These are phyloP conservation scores for Rousettus madagascariensis DNA, from an alignment of 2,797 vertebrate genomes.

Conservation along the genomic window DNA sequence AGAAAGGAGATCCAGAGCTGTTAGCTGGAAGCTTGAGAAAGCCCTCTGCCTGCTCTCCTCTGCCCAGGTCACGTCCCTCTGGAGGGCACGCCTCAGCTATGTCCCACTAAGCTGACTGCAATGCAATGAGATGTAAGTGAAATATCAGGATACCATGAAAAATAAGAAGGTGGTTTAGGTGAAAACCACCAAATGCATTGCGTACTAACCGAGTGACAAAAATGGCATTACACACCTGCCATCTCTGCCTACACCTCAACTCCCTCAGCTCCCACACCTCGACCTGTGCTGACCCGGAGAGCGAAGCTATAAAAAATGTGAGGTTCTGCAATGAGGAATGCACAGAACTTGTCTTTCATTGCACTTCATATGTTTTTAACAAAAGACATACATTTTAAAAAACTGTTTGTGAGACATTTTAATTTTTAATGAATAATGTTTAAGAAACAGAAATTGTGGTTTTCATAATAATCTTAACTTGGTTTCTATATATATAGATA, in stretches of 20 bases:
- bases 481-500: neutral
- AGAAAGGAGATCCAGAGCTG: neutral
- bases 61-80: neutral
- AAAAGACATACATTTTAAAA: neutral
- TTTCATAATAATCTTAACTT: conserved; percentile 35
- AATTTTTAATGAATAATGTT: conserved; percentile 38
- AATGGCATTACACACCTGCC: neutral
- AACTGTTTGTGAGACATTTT: neutral
- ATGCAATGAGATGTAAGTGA: neutral
- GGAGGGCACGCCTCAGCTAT: neutral
- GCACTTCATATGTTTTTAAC: conserved; percentile 17
- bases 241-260: too few relatives aligned
- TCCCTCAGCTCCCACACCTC: too few relatives aligned
- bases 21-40: neutral
- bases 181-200: neutral
- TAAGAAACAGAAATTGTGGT: conserved; percentile 21
- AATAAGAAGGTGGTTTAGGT: neutral
- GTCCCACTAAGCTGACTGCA: neutral
- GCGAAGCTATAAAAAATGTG: neutral
- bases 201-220: neutral
- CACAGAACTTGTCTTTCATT: neutral
- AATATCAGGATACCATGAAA: neutral
- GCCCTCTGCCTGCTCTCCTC: neutral
- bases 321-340: neutral
- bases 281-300: neutral